Percentiles rank a stretch among this genome's conserved stretches.
phyloP scores from a whole-genome alignment of 2,888 invertebrate genomes.

The Eupsilia transversa region DNA sequence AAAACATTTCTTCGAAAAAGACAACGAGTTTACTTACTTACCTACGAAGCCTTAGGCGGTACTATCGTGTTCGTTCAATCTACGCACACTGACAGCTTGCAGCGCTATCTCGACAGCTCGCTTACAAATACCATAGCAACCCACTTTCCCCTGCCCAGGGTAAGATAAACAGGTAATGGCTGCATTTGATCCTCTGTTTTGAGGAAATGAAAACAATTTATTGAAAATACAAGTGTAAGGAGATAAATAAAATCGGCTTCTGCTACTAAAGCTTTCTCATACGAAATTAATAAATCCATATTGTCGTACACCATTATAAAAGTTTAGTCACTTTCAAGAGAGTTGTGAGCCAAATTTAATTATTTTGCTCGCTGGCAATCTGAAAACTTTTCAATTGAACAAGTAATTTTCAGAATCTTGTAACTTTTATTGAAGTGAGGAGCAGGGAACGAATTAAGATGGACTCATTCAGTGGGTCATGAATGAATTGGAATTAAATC shows the following conservation, averaged over 20 bases:
- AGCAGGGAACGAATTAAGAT: conserved; percentile 69
- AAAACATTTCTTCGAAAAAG: conserved; percentile 19
- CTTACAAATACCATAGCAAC: conserved; percentile 59
- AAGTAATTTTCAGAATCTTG: conserved; percentile 72
- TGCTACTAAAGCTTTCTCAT: conserved; percentile 20
- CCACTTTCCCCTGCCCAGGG: conserved; percentile 40
- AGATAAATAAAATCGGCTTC: conserved; percentile 4
- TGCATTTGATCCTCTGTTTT: conserved; percentile 28
- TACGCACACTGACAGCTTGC: conserved; percentile 49
- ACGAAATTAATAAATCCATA: conserved; percentile 62
- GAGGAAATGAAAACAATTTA: conserved; percentile 19
- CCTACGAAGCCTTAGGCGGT: conserved; percentile 34
- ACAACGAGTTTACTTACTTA: conserved; percentile 16
- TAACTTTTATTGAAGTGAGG: conserved; percentile 71
- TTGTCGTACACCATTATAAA: conserved; percentile 65
- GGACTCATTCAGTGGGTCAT: conserved; percentile 69
- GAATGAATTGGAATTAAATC: conserved; percentile 72
- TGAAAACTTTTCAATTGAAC: conserved; percentile 73
- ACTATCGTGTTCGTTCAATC: conserved; percentile 50
- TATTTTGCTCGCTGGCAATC: conserved; percentile 72
- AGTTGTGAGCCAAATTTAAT: conserved; percentile 73
- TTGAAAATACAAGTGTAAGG: not conserved
- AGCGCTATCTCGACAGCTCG: conserved; percentile 55
- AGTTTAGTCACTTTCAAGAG: conserved; percentile 62
- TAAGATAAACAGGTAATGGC: conserved; percentile 44